Percentiles rank a stretch among this genome's conserved stretches.
Conservation (phyloP, 2,113 vertebrate genomes). For the Mormyrus iriodes region DNA sequence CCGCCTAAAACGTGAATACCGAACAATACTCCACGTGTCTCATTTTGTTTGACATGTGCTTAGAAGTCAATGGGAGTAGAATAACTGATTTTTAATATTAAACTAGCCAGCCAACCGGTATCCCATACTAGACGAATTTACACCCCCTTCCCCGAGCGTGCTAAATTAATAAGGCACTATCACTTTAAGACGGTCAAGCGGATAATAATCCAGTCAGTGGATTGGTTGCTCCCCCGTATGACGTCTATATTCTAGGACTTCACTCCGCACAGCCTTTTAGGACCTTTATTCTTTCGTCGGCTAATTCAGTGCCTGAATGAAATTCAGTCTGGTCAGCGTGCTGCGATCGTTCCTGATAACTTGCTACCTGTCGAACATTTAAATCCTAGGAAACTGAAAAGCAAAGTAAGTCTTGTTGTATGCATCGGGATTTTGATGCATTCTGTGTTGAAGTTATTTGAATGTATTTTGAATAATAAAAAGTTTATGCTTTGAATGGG, state of each 20-base stretch:
- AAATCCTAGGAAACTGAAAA: background rate
- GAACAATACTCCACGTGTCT: background rate
- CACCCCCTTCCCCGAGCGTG: background rate
- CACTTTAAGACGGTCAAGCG: background rate
- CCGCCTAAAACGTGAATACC: background rate
- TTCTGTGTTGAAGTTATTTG: background rate
- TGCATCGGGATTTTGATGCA: background rate
- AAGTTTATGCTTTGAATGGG: background rate
- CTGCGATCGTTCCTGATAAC: background rate
- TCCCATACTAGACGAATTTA: background rate
- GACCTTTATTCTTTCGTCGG: background rate
- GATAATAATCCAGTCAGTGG: background rate
- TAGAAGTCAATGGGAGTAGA: background rate
- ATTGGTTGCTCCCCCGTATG: background rate
- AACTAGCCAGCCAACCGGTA: background rate
- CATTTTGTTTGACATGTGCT: background rate
- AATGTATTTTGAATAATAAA: background rate
- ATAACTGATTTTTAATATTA: background rate
- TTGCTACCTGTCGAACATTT: background rate
- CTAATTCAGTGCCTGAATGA: background rate
- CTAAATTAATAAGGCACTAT: background rate
- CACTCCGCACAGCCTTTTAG: background rate
- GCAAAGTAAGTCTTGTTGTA: background rate
- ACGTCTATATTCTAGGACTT: background rate
- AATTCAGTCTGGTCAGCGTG: background rate